These are phyloP conservation scores for Brachyopa scutellaris DNA, from an alignment of 2,888 invertebrate species.

Conservation along the genomic window DNA sequence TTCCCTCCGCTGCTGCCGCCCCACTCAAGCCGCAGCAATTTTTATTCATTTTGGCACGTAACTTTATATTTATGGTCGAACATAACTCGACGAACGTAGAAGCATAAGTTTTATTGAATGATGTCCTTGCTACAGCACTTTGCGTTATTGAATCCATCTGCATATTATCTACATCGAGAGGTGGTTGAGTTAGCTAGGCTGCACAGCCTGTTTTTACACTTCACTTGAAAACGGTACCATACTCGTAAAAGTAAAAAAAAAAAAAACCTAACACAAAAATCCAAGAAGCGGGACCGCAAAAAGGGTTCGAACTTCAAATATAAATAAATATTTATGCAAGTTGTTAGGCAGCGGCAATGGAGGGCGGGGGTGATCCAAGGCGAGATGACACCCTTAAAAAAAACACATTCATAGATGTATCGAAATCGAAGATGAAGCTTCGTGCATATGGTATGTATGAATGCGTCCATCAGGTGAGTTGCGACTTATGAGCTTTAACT, in stretches of 20 bases:
- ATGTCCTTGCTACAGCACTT: slow-evolving; percentile 74
- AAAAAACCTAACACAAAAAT: no score
- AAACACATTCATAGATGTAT: not conserved
- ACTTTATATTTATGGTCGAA: slow-evolving; percentile 74
- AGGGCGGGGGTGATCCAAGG: slow-evolving; percentile 3
- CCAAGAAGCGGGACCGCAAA: slow-evolving; percentile 9
- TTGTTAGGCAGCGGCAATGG: slow-evolving; percentile 9
- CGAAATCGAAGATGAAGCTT: slow-evolving; percentile 15
- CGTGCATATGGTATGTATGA: not conserved
- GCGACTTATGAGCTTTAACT: slow-evolving; percentile 72
- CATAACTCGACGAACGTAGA: slow-evolving; percentile 74
- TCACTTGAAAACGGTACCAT: slow-evolving; percentile 45
- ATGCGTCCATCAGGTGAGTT: slow-evolving; percentile 68
- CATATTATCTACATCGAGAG: slow-evolving; percentile 64
- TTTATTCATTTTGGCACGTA: slow-evolving; percentile 74
- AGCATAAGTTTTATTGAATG: slow-evolving; percentile 75
- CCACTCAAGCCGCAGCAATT: slow-evolving; percentile 34
- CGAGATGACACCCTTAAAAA: slow-evolving; percentile 12
- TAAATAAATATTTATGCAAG: slow-evolving; percentile 70
- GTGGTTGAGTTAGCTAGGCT: slow-evolving; percentile 31
- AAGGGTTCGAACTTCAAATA: slow-evolving; percentile 62
- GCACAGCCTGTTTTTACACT: slow-evolving; percentile 42
- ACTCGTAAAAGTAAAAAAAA: slow-evolving; percentile 43
- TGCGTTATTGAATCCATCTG: slow-evolving; percentile 75
- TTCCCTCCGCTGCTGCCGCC: not conserved